A percentile compares a stretch with the other conserved stretches of the same genome.
Conservation (phyloP, 2,888 invertebrate species). For the Phengaris alcon region DNA sequence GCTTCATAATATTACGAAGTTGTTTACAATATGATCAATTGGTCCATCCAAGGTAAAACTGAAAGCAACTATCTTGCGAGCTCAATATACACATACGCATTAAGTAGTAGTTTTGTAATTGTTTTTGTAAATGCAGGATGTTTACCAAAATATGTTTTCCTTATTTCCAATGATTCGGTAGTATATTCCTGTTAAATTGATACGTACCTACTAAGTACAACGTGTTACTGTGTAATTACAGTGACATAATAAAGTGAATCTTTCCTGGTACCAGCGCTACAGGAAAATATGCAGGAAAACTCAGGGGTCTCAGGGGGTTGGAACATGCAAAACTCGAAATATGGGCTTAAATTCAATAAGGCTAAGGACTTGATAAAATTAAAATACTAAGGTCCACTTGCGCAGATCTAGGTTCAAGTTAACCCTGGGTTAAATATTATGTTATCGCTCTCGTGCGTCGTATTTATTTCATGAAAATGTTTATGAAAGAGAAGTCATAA, state of each 20-base stretch:
- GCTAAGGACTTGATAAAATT: too few species aligned
- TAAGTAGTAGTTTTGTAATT: not conserved
- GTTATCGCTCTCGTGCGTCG: too few species aligned
- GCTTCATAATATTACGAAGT: too few species aligned
- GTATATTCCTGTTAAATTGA: not conserved
- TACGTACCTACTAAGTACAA: not conserved
- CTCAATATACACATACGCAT: not conserved
- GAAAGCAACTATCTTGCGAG: not conserved
- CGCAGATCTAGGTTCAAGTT: too few species aligned
- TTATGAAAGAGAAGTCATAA: too few species aligned
- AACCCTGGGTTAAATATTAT: too few species aligned
- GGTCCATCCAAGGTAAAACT: not conserved
- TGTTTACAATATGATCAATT: not conserved
- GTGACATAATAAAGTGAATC: not conserved
- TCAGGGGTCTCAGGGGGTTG: not conserved
- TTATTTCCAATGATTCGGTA: not conserved
- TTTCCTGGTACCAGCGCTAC: not conserved
- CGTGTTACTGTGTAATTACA: not conserved
- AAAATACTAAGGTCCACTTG: too few species aligned
- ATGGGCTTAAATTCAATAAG: not conserved
- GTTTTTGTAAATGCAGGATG: not conserved
- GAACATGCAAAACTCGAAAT: not conserved
- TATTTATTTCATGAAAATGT: too few species aligned
- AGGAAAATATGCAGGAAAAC: not conserved
- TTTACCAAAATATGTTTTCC: slow-evolving; percentile 1